Evolutionary conservation across 2,797 vertebrate genomes (phyloP), one percentile per base, ranked within the genome.

Genomic region (Macroramphosus scolopax): DNA sequence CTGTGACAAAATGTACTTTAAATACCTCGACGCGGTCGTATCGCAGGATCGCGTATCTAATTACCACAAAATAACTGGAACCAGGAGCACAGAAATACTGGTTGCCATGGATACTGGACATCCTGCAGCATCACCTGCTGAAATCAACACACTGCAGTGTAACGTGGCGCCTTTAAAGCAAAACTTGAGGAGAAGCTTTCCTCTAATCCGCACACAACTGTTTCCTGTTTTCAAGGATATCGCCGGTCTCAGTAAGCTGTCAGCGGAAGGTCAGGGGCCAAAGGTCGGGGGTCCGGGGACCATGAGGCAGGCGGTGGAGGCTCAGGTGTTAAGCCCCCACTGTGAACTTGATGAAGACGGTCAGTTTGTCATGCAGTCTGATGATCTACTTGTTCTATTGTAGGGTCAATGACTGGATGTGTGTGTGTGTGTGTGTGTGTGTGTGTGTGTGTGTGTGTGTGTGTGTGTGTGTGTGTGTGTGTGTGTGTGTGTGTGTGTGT

Each of bases 291-390:
- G 58, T 62, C 46, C 29, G 2, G 37, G 25, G 53, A 77, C 51
- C 61, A 88, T 89, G 87, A 86, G 68, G 72, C 84, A 84, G 71
- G 85, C 78, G 1, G 68, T 81, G 74, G 87, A 88, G 63, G 81
- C 79, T 48, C 72, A 77, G 44, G 77, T 81, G 43, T 64, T 75
- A 36, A 84, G 39, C 56, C 63, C 75, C 1, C 59, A 70, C 50
- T 74, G 50, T 48, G 82, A 78, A 12, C 72, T 88, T 0, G 83
- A 84, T 52, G 86, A 89, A 20, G 85, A 87, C 3, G 87, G 90
- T 92, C 49, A 84, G 80, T 49, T 22, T 22, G 20, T 22, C 6
- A 22, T 6, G 6, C n/a, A n/a, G n/a, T n/a, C n/a, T 22, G 20
- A 22, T 3, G 3, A 6, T 22, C 3, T 6, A 22, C 6, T 22